These are phyloP conservation scores for Xyrauchen texanus DNA, from an alignment of 2,113 vertebrate genomes.

Conservation along the genomic window DNA sequence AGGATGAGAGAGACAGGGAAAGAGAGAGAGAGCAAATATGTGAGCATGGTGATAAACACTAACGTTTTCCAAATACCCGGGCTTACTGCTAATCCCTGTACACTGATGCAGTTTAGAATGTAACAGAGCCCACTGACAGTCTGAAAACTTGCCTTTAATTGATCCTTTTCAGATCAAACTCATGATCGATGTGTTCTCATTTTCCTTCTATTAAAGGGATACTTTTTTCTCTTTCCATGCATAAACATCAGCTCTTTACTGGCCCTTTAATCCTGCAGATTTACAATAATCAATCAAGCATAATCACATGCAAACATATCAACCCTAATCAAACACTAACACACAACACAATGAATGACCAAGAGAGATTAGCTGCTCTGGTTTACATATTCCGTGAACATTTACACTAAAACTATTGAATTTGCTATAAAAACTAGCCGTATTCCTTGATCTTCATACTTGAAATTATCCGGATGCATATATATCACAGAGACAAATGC, in stretches of 20 bases:
- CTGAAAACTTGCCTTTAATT: constrained; percentile 49
- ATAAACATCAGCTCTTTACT: constrained; percentile 60
- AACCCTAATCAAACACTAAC: constrained; percentile 3
- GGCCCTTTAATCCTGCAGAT: constrained; percentile 57
- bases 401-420: not conserved
- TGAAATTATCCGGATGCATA: too few relatives aligned
- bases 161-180: constrained; percentile 42
- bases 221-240: constrained; percentile 48
- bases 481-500: too few relatives aligned
- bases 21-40: not conserved
- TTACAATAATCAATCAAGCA: constrained; percentile 61
- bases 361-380: constrained; percentile 48
- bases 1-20: too few relatives aligned
- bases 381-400: constrained; percentile 65
- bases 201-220: constrained; percentile 48
- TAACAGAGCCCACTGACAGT: constrained; percentile 42
- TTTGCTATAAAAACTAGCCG: too few relatives aligned
- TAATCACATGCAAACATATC: constrained; percentile 39
- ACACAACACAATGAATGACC: constrained; percentile 44
- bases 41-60: constrained; percentile 59
- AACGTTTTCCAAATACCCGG: constrained; percentile 57
- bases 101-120: constrained; percentile 62
- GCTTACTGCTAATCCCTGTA: constrained; percentile 66
- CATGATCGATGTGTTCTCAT: not conserved
- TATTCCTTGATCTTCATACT: too few relatives aligned